Conservation (phyloP, 1,140 invertebrate genomes). For the Drosophila lacertosa region DNA sequence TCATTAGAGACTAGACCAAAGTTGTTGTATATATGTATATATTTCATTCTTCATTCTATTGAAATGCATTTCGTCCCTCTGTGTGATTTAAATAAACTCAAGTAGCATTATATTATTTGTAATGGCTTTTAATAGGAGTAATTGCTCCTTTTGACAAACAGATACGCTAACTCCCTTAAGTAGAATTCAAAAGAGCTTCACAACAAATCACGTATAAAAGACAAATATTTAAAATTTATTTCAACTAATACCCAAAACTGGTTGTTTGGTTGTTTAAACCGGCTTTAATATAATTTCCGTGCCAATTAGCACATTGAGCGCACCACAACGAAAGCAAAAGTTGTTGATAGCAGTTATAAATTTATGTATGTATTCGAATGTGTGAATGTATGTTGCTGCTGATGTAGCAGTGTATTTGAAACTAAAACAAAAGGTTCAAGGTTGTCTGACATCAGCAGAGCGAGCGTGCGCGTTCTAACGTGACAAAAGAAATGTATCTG, state of each 20-base stretch:
- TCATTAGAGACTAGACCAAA: not conserved
- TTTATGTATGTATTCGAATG: not conserved
- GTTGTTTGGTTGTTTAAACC: slow-evolving; percentile 36
- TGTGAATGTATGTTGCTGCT: not conserved
- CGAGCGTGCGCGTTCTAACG: slow-evolving; percentile 56
- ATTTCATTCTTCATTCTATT: not conserved
- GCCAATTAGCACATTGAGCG: slow-evolving; percentile 64
- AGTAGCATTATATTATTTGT: not conserved
- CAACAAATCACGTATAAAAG: not conserved
- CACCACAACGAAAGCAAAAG: slow-evolving; percentile 73
- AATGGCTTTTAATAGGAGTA: too few species aligned
- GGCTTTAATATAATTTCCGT: slow-evolving; percentile 66
- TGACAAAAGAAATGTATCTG: slow-evolving; percentile 81
- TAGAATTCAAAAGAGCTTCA: not conserved
- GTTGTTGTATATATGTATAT: too few species aligned
- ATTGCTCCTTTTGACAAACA: not conserved
- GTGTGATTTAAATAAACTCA: not conserved
- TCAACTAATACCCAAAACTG: slow-evolving; percentile 37
- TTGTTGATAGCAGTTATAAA: slow-evolving; percentile 69
- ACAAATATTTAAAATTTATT: slow-evolving; percentile 31
- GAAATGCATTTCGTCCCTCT: not conserved
- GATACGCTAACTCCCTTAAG: not conserved
- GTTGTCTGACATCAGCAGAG: slow-evolving; percentile 73
- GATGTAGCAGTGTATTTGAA: slow-evolving; percentile 14
- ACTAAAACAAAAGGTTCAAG: slow-evolving; percentile 75